Base-by-base conservation (phyloP, 2,113 vertebrate species). In the Macaca fascicularis region DNA sequence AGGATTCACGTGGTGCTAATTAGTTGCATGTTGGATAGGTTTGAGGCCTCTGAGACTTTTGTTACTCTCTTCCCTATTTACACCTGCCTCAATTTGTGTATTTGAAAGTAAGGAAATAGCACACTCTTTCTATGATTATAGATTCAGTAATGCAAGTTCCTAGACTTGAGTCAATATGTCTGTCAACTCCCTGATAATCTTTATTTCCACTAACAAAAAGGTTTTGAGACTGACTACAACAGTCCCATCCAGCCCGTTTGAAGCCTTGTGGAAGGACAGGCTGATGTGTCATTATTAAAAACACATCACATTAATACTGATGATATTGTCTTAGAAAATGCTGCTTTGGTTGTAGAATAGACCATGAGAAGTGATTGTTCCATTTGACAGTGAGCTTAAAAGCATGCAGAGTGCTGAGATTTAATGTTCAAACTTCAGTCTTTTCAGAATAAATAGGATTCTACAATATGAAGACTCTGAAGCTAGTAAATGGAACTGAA, bases 401-500 rank as follows among this genome's bases (percentile, higher is more conserved):
- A 94, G 80, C 78, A 61, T n/a, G 57, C 78, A 11, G 12, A 9
- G 45, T 67, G 32, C 61, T 95, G 90, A 85, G n/a, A 97, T 90
- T 95, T 97, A 92, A 89, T 94, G 91, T 81, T 76, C 80, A 95
- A 96, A 96, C 83, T 85, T 70, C 35, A 74, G 72, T 90, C 92
- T 98, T 97, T 97, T 95, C 78, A 92, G 96, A 93, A 87, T 83
- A 97, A 96, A 97, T 96, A 93, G 64, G 8, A 76, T 95, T 30
- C 89, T 95, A 75, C 64, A 82, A 2, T 96, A 79, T 94, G 84
- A 95, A 97, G 89, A 81, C 67, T 74, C 79, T 83, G 45, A 89
- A 97, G 87, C 48, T 90, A 75, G 87, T 92, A 98, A 98, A 93
- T 96, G 95, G 95, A 97, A 95, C 92, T 94, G 94, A 98, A 96